Evolutionary conservation across 2,797 vertebrate genomes (phyloP).

Genomic region (Falco naumanni): DNA sequence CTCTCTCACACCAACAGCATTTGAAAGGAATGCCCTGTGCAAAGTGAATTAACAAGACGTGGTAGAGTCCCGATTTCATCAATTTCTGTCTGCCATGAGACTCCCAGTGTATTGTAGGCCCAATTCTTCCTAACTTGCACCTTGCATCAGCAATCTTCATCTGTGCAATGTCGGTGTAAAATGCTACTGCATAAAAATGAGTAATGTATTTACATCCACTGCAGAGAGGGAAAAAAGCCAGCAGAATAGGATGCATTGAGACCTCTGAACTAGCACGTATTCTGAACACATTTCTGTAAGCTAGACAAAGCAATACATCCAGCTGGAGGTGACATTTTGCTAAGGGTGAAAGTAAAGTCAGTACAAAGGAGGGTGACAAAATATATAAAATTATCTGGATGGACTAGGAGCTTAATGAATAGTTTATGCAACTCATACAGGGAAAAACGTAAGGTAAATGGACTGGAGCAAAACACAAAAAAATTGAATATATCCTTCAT

Average conservation of each 20-base stretch:
- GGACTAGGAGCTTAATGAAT: background rate
- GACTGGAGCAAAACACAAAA: background rate
- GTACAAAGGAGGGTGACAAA: background rate
- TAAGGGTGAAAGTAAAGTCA: background rate
- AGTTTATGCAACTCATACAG: background rate
- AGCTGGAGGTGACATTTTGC: background rate
- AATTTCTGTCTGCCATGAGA: background rate
- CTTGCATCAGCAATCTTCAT: background rate
- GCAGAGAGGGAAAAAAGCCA: background rate
- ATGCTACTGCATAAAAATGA: background rate
- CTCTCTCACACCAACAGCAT: fast-evolving
- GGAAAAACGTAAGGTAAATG: background rate
- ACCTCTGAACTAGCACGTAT: fast-evolving
- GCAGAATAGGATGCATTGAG: background rate
- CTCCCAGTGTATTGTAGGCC: background rate
- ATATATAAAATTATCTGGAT: background rate
- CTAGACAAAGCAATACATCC: background rate
- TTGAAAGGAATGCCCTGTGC: background rate
- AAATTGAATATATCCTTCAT: background rate
- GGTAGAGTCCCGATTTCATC: background rate
- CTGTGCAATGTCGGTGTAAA: background rate
- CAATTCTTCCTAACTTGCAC: background rate
- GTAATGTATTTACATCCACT: background rate
- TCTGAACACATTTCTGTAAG: background rate
- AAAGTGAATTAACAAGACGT: background rate